Base-by-base conservation (phyloP, 2,113 vertebrate genomes). In the Istiophorus platypterus region DNA sequence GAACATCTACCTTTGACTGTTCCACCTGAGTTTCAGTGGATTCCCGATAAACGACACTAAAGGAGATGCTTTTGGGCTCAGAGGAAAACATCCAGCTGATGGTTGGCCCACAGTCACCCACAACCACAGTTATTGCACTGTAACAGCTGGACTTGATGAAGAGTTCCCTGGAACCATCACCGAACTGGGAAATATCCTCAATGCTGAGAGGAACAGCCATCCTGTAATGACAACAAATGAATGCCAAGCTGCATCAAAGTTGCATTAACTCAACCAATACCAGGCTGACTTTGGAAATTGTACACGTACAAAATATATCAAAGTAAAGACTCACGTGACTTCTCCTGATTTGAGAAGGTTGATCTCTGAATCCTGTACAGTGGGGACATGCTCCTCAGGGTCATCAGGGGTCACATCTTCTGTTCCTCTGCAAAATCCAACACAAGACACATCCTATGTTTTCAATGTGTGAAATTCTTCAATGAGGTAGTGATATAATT, bases 71-170 rank as follows among this genome's bases (percentile, higher is more conserved):
- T 91, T 98, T 99, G 27, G 98, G 98, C 71, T 99, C 98, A 0
- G 98, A 99, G n/a, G 97, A 97, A 91, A 99, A 99, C 85, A 97
- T 91, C 98, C 98, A 99, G 93, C 95, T 93, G 87, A 99, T 94
- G 66, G 96, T 96, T 31, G 96, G 93, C 20, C 97, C 97, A 1
- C 89, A 78, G 84, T 98, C 95, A 0, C 73, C 74, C 79, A 96
- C 90, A 0, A 91, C 94, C 68, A 99, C 94, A 39, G 95, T 92
- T 84, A 99, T 96, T 70, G 95, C 70, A 70, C 98, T 98, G 91
- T 98, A 99, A 89, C 97, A 96, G 75, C 96, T 96, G 79, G 98
- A 98, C 76, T 96, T 96, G 88, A 99, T 93, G 37, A 98, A 97
- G 59, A 99, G 95, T 78, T 99, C 98, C 74, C 95, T 95, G 47